A percentile compares a stretch with the other conserved stretches of the same genome.
Evolutionary conservation across 2,797 vertebrate species (phyloP).

Genomic region (Acanthopagrus latus): DNA sequence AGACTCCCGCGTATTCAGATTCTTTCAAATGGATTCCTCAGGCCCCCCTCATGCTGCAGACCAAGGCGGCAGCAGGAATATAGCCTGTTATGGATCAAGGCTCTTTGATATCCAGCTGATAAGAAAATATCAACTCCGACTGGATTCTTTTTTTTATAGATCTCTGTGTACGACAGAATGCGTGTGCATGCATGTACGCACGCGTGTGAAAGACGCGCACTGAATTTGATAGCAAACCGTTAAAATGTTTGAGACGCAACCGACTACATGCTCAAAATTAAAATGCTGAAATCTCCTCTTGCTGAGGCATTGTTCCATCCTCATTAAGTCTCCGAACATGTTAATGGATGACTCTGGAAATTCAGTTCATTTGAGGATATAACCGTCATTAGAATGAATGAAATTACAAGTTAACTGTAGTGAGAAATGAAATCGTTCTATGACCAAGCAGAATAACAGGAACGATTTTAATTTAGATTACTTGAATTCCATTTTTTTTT

Average conservation of each 20-base stretch:
- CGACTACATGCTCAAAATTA: not conserved
- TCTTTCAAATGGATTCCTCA: slow-evolving; percentile 69
- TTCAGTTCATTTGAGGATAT: slow-evolving; percentile 42
- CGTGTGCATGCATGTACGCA: not conserved
- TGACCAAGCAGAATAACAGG: slow-evolving; percentile 36
- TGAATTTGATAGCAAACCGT: slow-evolving; percentile 4
- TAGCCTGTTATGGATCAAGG: slow-evolving; percentile 47
- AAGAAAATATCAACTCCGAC: slow-evolving; percentile 32
- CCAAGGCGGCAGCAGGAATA: slow-evolving; percentile 11
- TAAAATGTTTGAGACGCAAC: not conserved
- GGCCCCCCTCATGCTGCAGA: slow-evolving; percentile 13
- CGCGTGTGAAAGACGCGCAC: slow-evolving; percentile 16
- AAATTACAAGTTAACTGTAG: slow-evolving; percentile 41
- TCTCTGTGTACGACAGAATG: not conserved
- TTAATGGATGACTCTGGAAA: slow-evolving; percentile 23
- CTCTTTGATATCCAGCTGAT: slow-evolving; percentile 47
- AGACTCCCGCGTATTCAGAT: slow-evolving; percentile 73
- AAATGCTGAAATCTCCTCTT: slow-evolving; percentile 25
- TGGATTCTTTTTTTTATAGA: not conserved
- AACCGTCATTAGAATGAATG: slow-evolving; percentile 41
- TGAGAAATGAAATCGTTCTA: slow-evolving; percentile 48
- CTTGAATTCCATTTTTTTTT: slow-evolving; percentile 44
- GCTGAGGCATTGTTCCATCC: slow-evolving; percentile 20
- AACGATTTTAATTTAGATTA: slow-evolving; percentile 66
- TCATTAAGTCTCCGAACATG: slow-evolving; percentile 26